These are phyloP conservation scores for Dryobates pubescens DNA, from an alignment of 2,797 vertebrate species.

Conservation along the genomic window DNA sequence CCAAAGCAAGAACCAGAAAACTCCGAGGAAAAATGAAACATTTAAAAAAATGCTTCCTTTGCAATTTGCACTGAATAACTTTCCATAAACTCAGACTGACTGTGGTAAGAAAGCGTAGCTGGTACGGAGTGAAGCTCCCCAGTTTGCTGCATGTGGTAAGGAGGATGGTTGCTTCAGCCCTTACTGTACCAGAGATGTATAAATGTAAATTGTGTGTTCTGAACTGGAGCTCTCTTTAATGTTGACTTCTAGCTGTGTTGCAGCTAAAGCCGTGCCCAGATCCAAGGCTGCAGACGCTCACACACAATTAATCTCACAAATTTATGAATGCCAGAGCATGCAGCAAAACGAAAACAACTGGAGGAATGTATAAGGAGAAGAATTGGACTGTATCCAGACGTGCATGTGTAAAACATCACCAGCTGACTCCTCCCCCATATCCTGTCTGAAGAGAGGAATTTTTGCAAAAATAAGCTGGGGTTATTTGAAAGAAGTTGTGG, in stretches of 20 bases:
- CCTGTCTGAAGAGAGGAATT: conserved; percentile 78
- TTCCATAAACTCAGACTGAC: not conserved
- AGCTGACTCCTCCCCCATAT: conserved; percentile 77
- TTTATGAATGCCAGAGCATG: conserved; percentile 81
- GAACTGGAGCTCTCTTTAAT: conserved; percentile 64
- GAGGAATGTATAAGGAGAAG: conserved; percentile 80
- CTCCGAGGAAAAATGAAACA: not conserved
- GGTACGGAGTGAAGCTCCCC: conserved; percentile 36
- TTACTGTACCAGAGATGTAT: conserved; percentile 57
- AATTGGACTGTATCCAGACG: conserved; percentile 78
- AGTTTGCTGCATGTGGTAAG: conserved; percentile 61
- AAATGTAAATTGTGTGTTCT: conserved; percentile 58
- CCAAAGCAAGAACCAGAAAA: not conserved
- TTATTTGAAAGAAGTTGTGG: conserved; percentile 76
- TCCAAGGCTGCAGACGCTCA: conserved; percentile 74
- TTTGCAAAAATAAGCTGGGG: conserved; percentile 74
- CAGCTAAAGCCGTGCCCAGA: conserved; percentile 67
- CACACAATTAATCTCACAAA: conserved; percentile 82
- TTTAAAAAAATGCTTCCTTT: not conserved
- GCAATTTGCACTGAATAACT: not conserved
- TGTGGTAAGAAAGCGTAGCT: not conserved
- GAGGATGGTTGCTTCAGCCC: conserved; percentile 50
- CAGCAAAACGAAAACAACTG: conserved; percentile 83
- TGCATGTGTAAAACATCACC: conserved; percentile 82
- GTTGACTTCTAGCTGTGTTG: conserved; percentile 67